Percentiles rank a stretch among this genome's conserved stretches.
phyloP scores from a whole-genome alignment of 2,888 invertebrate genomes.

The Strigamia crassipes region DNA sequence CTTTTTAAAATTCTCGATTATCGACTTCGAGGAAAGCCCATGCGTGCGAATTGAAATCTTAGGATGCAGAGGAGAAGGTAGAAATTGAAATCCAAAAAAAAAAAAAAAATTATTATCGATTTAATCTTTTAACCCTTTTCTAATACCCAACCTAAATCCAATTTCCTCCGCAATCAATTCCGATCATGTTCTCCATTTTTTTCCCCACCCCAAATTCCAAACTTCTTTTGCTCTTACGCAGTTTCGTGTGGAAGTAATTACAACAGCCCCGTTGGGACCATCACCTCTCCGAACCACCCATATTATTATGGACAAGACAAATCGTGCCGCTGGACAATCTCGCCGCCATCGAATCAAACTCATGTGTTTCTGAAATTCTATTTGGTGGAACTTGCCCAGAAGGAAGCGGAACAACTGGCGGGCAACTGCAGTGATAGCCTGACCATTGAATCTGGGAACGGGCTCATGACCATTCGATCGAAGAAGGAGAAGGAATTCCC shows the following conservation, averaged over 20 bases:
- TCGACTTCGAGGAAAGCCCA: slow-evolving; percentile 52
- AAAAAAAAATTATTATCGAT: not conserved
- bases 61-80: slow-evolving; percentile 53
- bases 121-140: not conserved
- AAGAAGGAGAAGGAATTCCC: slow-evolving; percentile 52
- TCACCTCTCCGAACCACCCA: slow-evolving; percentile 53
- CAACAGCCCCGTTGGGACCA: slow-evolving; percentile 49
- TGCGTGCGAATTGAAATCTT: slow-evolving; percentile 54
- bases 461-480: slow-evolving; percentile 50
- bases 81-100: too few relatives aligned
- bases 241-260: slow-evolving; percentile 51
- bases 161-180: not conserved
- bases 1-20: slow-evolving; percentile 52
- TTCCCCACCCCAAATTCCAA: not conserved
- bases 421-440: slow-evolving; percentile 52
- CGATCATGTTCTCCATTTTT: not conserved
- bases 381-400: slow-evolving; percentile 53
- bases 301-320: slow-evolving; percentile 54
- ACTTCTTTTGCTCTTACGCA: slow-evolving; percentile 2
- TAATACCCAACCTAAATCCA: not conserved
- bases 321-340: slow-evolving; percentile 53
- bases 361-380: slow-evolving; percentile 53
- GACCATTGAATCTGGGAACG: slow-evolving; percentile 51
- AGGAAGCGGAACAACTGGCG: slow-evolving; percentile 50
- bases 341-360: slow-evolving; percentile 51